These are phyloP conservation scores for Leuciscus waleckii DNA, from an alignment of 2,797 vertebrate genomes.

Conservation along the genomic window DNA sequence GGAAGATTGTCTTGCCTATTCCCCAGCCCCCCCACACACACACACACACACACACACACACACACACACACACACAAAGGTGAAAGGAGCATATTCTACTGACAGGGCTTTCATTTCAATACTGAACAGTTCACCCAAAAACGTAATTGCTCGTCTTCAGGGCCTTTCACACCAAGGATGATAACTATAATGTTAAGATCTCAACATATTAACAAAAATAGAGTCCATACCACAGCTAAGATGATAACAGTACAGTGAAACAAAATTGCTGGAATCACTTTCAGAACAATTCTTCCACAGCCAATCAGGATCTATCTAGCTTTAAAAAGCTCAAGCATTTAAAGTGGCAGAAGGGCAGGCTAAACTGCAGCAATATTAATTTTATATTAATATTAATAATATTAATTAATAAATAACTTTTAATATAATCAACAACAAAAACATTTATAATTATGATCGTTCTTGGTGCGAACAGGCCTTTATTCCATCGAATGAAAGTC, in stretches of 20 bases:
- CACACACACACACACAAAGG: neutral
- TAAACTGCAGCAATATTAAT: neutral
- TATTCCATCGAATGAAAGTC: neutral
- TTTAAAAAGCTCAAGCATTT: neutral
- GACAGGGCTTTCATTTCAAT: neutral
- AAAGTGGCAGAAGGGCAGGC: neutral
- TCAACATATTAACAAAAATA: too few species aligned
- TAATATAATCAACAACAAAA: neutral
- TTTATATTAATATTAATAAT: too few species aligned
- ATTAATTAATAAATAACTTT: too few species aligned
- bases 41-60: neutral
- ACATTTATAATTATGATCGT: neutral
- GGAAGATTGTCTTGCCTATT: constrained; percentile 97
- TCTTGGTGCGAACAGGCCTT: neutral
- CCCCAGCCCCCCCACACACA: constrained; percentile 92
- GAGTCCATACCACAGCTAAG: neutral
- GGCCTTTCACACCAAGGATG: neutral
- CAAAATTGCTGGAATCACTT: neutral
- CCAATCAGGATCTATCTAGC: neutral
- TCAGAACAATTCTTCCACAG: neutral
- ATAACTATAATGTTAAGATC: neutral
- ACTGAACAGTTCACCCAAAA: neutral
- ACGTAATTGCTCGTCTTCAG: neutral
- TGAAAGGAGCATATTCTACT: neutral
- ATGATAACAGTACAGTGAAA: neutral